Conservation (phyloP, 2,888 invertebrate species). For the Eulithis testata region DNA sequence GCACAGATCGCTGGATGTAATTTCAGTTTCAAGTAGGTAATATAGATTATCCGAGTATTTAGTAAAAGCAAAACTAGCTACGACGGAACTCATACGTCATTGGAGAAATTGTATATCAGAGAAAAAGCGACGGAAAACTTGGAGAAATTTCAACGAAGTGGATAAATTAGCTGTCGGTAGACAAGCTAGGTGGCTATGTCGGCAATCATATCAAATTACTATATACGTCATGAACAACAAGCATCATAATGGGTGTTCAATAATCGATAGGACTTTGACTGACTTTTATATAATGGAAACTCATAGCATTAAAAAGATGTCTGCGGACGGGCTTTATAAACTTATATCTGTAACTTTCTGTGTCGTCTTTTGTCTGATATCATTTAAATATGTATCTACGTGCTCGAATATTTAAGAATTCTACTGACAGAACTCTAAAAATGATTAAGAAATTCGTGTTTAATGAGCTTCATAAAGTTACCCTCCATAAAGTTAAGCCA, state of each 20-base stretch:
- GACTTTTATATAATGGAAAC: too few relatives aligned
- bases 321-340: too few relatives aligned
- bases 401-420: too few relatives aligned
- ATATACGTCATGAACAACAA: not conserved
- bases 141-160: constrained; percentile 28
- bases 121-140: constrained; percentile 39
- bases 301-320: too few relatives aligned
- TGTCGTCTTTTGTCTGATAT: too few relatives aligned
- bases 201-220: constrained; percentile 12
- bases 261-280: too few relatives aligned
- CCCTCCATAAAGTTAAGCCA: constrained; percentile 35
- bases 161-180: not conserved
- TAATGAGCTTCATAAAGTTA: constrained; percentile 16
- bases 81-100: constrained; percentile 32
- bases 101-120: constrained; percentile 32
- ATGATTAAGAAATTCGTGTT: not conserved
- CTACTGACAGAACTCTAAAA: too few relatives aligned
- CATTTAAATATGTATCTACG: too few relatives aligned
- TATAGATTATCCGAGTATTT: not conserved
- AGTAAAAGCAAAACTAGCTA: constrained; percentile 18
- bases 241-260: too few relatives aligned
- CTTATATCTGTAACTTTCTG: too few relatives aligned
- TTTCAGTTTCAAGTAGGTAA: too few relatives aligned
- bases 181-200: not conserved
- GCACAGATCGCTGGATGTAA: not conserved